Base-by-base conservation (phyloP, 2,888 invertebrate species). In the Malacosoma neustria region DNA sequence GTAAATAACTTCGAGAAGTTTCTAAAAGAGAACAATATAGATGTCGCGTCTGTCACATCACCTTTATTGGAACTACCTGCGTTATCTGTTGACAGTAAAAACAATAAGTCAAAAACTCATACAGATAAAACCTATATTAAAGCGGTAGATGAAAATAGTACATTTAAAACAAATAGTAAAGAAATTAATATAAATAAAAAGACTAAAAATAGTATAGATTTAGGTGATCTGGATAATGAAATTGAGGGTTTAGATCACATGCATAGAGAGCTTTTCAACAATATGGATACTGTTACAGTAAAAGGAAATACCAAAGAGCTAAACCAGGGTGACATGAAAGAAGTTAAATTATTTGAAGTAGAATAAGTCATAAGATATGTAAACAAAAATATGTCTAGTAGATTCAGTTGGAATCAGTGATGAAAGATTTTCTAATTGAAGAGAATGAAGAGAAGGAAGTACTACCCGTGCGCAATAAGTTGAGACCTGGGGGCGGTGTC, bases 1-100 rank as follows among this genome's bases (percentile, higher is more conserved):
- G 46, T 44, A 2, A 31, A 47, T 0, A 69, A 71, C 0, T 79
- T 80, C 35, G 46, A 74, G 1, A 61, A 54, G 2, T 80, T 80
- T 43, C 54, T 80, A 1, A 72, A 61, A 44, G 63, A 67, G 0
- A 48, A 74, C 29, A 14, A 57, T 0, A 42, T 80, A 14, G 77
- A 74, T 14, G 68, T 79, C 0, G 49, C 57, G 3, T 61, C 62
- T 1, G 62, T 80, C 0, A 77, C 70, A 0, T 43, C 61, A 1
- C 69, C 76, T 1, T 37, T 62, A 3, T 29, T 30, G 0, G 50
- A 46, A 2, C 30, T 54, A 2, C 54, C 59, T 1, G 33, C 37
- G 2, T 5, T 14, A 11, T 4, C 33, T 15, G 11, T 5, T n/a
- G 11, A 3, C 12, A 4, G 11, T 33, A 14, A 12, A n/a, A 33